Conservation (phyloP, 2,888 invertebrate genomes). For the Thyatira batis region DNA sequence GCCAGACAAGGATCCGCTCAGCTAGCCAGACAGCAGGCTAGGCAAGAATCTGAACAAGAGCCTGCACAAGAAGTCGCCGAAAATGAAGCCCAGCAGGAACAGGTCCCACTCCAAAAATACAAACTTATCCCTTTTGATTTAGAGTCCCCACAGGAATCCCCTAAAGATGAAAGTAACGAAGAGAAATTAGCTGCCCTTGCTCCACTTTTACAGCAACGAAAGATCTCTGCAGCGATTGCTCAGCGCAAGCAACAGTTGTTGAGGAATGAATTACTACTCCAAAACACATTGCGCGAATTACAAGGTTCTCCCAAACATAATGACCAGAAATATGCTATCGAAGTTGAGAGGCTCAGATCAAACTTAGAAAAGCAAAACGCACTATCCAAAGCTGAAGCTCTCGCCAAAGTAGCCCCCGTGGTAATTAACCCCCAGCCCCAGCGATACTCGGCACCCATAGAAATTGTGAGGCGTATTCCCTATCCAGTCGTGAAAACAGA, state of each 20-base stretch:
- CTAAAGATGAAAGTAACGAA: constrained; percentile 8
- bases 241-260: constrained; percentile 30
- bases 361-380: constrained; percentile 51
- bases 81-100: constrained; percentile 8
- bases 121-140: constrained; percentile 27
- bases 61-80: background rate
- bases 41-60: constrained; percentile 3
- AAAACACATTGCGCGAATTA: constrained; percentile 32
- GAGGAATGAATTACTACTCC: constrained; percentile 28
- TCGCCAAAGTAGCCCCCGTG: constrained; percentile 42
- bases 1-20: background rate
- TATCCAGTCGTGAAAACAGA: constrained; percentile 37
- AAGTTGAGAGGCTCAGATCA: constrained; percentile 46
- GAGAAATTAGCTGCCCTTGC: constrained; percentile 21
- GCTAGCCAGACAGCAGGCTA: background rate
- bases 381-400: constrained; percentile 43
- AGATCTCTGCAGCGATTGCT: constrained; percentile 24
- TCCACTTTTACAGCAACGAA: constrained; percentile 28
- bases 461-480: constrained; percentile 39
- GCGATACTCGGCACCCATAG: constrained; percentile 41
- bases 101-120: constrained; percentile 13
- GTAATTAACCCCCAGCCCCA: constrained; percentile 44
- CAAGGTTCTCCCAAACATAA: constrained; percentile 55
- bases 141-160: constrained; percentile 18
- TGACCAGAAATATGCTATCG: constrained; percentile 43